phyloP scores from a whole-genome alignment of 1,140 invertebrate species.

The Trichoplusia ni region DNA sequence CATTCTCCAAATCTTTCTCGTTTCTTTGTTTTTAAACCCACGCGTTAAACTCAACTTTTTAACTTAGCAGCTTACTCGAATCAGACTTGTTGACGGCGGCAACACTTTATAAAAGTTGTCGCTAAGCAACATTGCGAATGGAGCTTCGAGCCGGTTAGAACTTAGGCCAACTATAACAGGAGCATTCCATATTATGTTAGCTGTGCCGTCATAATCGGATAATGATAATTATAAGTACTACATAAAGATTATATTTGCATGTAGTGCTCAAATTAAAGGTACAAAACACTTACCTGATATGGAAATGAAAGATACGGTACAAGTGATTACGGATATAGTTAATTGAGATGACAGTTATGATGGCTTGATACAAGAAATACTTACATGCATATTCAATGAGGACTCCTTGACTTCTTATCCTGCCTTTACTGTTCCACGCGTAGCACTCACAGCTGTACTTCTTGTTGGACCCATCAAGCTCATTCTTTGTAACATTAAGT shows the following conservation, averaged over 20 bases:
- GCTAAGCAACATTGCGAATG: conserved; percentile 4
- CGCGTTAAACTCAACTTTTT: background rate
- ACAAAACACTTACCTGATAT: too few species aligned
- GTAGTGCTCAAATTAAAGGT: too few species aligned
- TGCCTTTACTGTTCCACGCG: conserved; percentile 89
- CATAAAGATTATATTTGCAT: too few species aligned
- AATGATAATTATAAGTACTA: too few species aligned
- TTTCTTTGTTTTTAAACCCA: too few species aligned
- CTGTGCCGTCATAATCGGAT: background rate
- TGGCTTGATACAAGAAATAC: conserved; percentile 81
- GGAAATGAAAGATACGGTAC: too few species aligned
- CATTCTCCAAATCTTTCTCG: too few species aligned
- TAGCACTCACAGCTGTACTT: conserved; percentile 94
- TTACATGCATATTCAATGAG: conserved; percentile 94
- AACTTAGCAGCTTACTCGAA: background rate
- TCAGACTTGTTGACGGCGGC: conserved; percentile 3
- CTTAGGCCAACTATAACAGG: background rate
- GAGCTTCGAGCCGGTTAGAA: background rate
- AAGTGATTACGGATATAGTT: too few species aligned
- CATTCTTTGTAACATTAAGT: conserved; percentile 91
- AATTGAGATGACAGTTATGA: background rate
- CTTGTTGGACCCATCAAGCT: conserved; percentile 94
- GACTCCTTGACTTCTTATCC: conserved; percentile 90
- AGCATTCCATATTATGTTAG: background rate
- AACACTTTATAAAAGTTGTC: background rate